Evolutionary conservation across 2,888 invertebrate species (phyloP).

Genomic region (Antitype chi): DNA sequence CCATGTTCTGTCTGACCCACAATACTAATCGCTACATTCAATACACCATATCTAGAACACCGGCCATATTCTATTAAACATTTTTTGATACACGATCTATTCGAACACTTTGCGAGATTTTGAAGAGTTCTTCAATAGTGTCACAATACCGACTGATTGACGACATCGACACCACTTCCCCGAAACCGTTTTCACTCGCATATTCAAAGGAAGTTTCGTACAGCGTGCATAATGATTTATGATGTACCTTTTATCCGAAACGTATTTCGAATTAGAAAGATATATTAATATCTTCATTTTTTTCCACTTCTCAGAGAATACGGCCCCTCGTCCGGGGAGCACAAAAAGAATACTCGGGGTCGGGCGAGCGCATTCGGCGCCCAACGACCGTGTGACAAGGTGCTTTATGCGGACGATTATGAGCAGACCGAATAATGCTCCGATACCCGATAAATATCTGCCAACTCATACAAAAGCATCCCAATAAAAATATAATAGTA

Average conservation of each 20-base stretch:
- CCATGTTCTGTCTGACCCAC: constrained; percentile 76
- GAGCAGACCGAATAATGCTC: constrained; percentile 90
- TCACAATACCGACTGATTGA: constrained; percentile 83
- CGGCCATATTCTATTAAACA: constrained; percentile 58
- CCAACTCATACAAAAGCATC: constrained; percentile 91
- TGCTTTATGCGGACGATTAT: constrained; percentile 90
- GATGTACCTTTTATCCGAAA: constrained; percentile 88
- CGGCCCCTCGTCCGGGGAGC: constrained; percentile 82
- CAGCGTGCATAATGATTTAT: constrained; percentile 87
- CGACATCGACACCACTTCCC: constrained; percentile 78
- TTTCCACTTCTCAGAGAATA: constrained; percentile 90
- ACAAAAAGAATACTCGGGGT: constrained; percentile 88
- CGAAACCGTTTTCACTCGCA: constrained; percentile 85
- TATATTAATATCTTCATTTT: constrained; percentile 91
- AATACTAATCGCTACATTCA: constrained; percentile 75
- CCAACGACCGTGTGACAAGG: constrained; percentile 91
- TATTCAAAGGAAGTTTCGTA: constrained; percentile 85
- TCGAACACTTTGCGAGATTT: constrained; percentile 23
- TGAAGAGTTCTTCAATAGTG: constrained; percentile 59
- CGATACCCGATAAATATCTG: constrained; percentile 91
- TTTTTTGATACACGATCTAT: constrained; percentile 42
- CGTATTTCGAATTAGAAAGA: constrained; percentile 91
- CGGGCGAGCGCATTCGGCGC: constrained; percentile 87
- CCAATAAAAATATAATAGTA: constrained; percentile 91
- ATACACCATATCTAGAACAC: constrained; percentile 66